Conservation (phyloP, 2,113 vertebrate genomes). For the Callorhinus ursinus region DNA sequence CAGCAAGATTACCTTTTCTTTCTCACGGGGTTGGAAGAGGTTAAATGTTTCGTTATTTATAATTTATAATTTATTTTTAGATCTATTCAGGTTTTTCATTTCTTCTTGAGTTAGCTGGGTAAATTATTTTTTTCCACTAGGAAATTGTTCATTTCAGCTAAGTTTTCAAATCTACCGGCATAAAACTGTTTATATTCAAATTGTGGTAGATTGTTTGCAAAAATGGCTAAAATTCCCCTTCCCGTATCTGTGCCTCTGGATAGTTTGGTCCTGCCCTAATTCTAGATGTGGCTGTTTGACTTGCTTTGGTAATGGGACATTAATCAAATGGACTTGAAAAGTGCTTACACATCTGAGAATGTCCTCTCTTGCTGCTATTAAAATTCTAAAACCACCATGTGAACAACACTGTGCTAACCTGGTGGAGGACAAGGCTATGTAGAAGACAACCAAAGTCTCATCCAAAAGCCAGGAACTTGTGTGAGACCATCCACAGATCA, state of each 20-base stretch:
- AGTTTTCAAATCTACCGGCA: conserved; percentile 10
- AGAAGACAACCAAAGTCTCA: neutral
- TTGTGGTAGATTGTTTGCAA: neutral
- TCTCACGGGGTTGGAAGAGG: neutral
- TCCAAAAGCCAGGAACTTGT: neutral
- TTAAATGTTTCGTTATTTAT: conserved; percentile 10
- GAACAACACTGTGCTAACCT: neutral
- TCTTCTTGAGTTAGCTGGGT: neutral
- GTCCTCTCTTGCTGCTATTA: neutral
- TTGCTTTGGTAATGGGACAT: conserved; percentile 29
- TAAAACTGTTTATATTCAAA: neutral
- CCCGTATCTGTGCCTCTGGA: neutral
- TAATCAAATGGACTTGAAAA: neutral
- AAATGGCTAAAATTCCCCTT: neutral
- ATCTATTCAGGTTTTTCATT: conserved; percentile 1
- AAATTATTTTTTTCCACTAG: neutral
- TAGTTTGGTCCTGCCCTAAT: neutral
- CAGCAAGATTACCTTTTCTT: neutral
- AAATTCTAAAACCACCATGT: neutral
- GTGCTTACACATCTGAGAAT: neutral
- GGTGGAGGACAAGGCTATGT: neutral
- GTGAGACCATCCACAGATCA: neutral
- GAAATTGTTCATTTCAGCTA: neutral
- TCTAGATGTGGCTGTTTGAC: neutral
- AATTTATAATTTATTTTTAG: neutral